These are phyloP conservation scores for Cheilinus undulatus DNA, from an alignment of 2,113 vertebrate genomes.

Conservation along the genomic window DNA sequence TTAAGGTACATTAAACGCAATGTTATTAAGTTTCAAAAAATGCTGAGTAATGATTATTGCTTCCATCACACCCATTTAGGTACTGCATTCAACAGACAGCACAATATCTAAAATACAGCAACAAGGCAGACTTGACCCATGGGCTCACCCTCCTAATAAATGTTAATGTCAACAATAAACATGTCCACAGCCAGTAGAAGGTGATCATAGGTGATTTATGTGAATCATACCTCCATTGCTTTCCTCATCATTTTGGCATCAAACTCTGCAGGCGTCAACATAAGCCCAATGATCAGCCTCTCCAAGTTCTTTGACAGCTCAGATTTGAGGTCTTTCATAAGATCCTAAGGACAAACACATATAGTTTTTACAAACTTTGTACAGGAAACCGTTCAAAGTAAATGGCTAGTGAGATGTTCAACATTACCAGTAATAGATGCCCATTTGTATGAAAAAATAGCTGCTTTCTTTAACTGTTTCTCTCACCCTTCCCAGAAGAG, in stretches of 20 bases:
- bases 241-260: slow-evolving; percentile 97
- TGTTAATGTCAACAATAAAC: too few species aligned
- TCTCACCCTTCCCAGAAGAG: slow-evolving; percentile 92
- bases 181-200: too few species aligned
- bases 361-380: background rate
- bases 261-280: slow-evolving; percentile 93
- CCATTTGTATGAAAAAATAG: background rate
- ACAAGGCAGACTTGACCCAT: too few species aligned
- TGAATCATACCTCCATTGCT: slow-evolving; percentile 88
- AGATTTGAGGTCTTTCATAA: slow-evolving; percentile 96
- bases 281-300: slow-evolving; percentile 91
- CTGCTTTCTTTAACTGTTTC: background rate
- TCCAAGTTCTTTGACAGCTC: slow-evolving; percentile 93
- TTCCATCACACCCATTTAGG: too few species aligned
- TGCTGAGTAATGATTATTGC: too few species aligned
- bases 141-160: too few species aligned
- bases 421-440: background rate
- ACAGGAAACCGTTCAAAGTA: background rate
- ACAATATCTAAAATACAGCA: too few species aligned
- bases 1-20: too few species aligned
- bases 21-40: too few species aligned
- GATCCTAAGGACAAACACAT: slow-evolving; percentile 81
- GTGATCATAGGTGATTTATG: too few species aligned
- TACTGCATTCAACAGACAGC: too few species aligned
- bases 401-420: background rate